Evolutionary conservation across 1,140 invertebrate species (phyloP).

Genomic region (Teleogryllus occipitalis): DNA sequence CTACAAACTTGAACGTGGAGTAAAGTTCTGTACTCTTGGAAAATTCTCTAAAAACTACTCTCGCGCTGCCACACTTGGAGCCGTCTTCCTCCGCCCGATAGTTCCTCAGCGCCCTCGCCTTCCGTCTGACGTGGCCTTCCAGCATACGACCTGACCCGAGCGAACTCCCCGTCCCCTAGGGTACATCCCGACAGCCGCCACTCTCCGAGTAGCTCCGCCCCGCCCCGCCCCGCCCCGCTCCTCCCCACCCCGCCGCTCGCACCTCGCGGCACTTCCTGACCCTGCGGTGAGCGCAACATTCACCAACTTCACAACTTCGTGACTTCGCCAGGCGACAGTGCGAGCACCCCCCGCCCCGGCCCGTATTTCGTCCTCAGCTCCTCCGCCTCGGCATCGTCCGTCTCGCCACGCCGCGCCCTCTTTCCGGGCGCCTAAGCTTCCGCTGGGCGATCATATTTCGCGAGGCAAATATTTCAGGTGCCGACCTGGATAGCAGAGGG

Average conservation of each 20-base stretch:
- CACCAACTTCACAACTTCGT: background rate
- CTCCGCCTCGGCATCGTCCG: background rate
- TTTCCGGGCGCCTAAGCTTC: background rate
- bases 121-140: background rate
- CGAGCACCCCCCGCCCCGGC: too few relatives aligned
- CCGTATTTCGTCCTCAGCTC: background rate
- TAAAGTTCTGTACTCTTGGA: too few relatives aligned
- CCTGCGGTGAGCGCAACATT: background rate
- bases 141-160: background rate
- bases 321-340: background rate
- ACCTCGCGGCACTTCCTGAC: background rate
- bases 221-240: too few relatives aligned
- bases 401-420: background rate
- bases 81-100: too few relatives aligned
- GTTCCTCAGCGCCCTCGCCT: background rate
- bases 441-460: background rate
- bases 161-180: background rate
- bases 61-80: too few relatives aligned
- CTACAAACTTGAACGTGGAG: too few relatives aligned
- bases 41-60: too few relatives aligned
- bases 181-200: background rate
- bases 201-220: background rate
- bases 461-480: background rate
- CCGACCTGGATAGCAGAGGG: background rate
- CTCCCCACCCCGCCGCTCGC: background rate